Conservation (phyloP, 2,797 vertebrate species). For the Pelochelys cantorii region DNA sequence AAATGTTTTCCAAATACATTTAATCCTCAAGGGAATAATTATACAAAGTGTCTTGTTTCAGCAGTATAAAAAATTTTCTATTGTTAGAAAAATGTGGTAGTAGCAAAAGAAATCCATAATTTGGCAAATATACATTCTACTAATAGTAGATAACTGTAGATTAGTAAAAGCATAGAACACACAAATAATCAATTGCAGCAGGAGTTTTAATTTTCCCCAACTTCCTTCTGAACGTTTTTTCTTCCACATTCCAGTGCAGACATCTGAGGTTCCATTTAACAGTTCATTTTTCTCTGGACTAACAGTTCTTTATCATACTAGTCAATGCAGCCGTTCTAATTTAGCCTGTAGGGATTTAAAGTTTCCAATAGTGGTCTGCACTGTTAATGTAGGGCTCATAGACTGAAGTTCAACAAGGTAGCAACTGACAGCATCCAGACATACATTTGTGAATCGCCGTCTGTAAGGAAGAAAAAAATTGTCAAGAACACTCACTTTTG, state of each 20-base stretch:
- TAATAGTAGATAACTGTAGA: conserved; percentile 46
- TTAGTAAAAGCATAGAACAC: conserved; percentile 53
- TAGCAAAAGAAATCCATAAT: conserved; percentile 49
- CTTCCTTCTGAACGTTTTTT: conserved; percentile 41
- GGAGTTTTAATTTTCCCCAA: conserved; percentile 12
- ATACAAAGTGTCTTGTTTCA: conserved; percentile 46
- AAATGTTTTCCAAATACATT: conserved; percentile 39
- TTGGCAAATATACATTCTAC: conserved; percentile 66
- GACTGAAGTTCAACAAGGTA: conserved; percentile 98
- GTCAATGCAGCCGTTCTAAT: conserved; percentile 89
- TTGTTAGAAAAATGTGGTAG: conserved; percentile 48
- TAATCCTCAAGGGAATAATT: conserved; percentile 46
- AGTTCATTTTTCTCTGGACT: conserved; percentile 23
- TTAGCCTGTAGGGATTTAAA: conserved; percentile 97
- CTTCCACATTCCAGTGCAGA: conserved; percentile 29
- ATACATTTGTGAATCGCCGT: conserved; percentile 92
- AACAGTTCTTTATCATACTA: not conserved
- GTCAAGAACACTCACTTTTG: not conserved
- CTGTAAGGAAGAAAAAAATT: conserved; percentile 76
- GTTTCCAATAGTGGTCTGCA: conserved; percentile 91
- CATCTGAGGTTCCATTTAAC: conserved; percentile 58
- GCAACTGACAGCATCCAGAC: conserved; percentile 94
- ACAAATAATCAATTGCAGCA: conserved; percentile 12
- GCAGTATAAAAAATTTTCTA: conserved; percentile 26
- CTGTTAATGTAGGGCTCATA: conserved; percentile 86